Evolutionary conservation across 2,113 vertebrate species (phyloP), one percentile per base, ranked within the genome.

Genomic region (Phycodurus eques): DNA sequence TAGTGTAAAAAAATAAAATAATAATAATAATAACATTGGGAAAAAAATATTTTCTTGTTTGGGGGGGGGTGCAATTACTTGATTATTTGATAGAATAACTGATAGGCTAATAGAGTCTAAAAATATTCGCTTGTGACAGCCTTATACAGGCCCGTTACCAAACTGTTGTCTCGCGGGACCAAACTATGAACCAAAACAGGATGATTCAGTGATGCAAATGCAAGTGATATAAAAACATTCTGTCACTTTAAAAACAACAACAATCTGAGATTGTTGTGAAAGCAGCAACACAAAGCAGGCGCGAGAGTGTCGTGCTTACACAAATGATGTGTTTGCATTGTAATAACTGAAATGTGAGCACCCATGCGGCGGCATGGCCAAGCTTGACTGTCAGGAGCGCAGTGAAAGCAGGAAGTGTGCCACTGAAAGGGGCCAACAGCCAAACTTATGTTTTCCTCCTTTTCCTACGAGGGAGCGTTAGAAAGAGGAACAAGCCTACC

Each of bases 401-500:
- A 9, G 71, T 67, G 77, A 22, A 88, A 89, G 76, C 88, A 91
- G 92, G 91, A 92, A 92, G 91, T 87, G 80, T 31, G 22, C 10
- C 54, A 44, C 20, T 81, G 85, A 88, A 83, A 75, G 78, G 80
- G 79, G 85, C 81, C 57, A 89, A 90, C 80, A 72, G 86, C 73
- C 71, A 75, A 80, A 75, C 70, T 12, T 60, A 76, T 76, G 77
- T 82, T 85, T 80, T 79, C 66, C 64, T 80, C 70, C 22, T 19
- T 19, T 56, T 56, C 8, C 22, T 46, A 75, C 8, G 53, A 19
- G 68, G 8, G 62, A 86, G 74, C 7, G 53, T 22, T 68, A 8
- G 60, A 87, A 90, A 88, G 84, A 91, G 91, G 91, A 93, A 88
- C 84, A 77, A 42, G 31, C 15, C 85, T 76, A 85, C 80, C 62